phyloP scores from a whole-genome alignment of 2,113 vertebrate genomes.

The Pterophyllum scalare region DNA sequence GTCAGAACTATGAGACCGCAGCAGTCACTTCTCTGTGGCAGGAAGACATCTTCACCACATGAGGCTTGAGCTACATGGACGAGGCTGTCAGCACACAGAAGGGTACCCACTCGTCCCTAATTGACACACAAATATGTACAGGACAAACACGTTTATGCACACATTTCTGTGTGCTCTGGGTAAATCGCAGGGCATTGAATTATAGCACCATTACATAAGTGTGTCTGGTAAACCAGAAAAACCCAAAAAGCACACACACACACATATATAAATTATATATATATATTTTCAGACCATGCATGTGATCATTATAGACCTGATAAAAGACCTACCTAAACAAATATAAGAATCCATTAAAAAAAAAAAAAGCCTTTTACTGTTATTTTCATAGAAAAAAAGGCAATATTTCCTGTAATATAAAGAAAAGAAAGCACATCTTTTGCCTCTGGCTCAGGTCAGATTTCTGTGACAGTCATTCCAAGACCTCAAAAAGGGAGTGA shows the following conservation, averaged over 20 bases:
- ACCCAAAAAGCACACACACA: background rate
- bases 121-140: conserved; percentile 19
- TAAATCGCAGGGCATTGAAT: background rate
- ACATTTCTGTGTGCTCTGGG: background rate
- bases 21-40: conserved; percentile 57
- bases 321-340: too few relatives aligned
- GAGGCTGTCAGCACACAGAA: conserved; percentile 9
- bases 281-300: background rate
- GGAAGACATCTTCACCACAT: conserved; percentile 69
- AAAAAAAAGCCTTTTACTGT: too few relatives aligned
- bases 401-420: background rate
- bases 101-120: background rate
- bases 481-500: conserved; percentile 30
- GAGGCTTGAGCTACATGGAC: conserved; percentile 22
- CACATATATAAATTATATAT: background rate
- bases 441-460: background rate
- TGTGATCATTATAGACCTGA: background rate
- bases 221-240: background rate
- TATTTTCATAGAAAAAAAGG: background rate
- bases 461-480: conserved; percentile 27
- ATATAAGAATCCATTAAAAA: too few relatives aligned
- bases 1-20: conserved; percentile 58
- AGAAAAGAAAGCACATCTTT: background rate
- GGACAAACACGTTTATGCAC: conserved; percentile 2
- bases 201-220: background rate